Percentiles rank a stretch among this genome's conserved stretches.
Evolutionary conservation across 2,797 vertebrate species (phyloP).

Genomic region (Scolopax rusticola): DNA sequence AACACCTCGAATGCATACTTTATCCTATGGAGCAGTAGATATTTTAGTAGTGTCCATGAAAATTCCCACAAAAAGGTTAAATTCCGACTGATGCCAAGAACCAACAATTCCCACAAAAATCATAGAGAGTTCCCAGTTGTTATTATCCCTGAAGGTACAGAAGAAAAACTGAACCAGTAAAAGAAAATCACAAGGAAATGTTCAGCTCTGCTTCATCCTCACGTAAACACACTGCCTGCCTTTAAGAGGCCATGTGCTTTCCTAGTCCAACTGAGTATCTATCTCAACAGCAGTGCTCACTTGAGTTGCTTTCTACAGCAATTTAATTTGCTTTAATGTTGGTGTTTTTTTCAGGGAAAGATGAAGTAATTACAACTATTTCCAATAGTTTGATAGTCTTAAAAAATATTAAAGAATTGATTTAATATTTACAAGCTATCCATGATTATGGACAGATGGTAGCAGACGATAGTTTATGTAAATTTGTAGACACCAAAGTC

Average conservation of each 20-base stretch:
- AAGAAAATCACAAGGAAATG: background rate
- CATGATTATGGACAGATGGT: background rate
- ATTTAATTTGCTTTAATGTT: background rate
- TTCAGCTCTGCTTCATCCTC: background rate
- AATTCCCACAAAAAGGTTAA: constrained; percentile 6
- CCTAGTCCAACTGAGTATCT: background rate
- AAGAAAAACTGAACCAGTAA: background rate
- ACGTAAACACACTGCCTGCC: background rate
- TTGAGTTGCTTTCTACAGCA: background rate
- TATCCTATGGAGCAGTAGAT: background rate
- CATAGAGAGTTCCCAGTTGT: background rate
- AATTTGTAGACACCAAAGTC: background rate
- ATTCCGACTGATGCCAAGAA: background rate
- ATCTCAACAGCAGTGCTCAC: background rate
- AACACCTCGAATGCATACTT: background rate
- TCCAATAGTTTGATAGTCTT: background rate
- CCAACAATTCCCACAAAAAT: background rate
- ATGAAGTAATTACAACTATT: background rate
- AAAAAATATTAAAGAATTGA: background rate
- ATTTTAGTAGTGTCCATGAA: background rate
- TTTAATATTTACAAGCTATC: background rate
- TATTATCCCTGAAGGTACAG: background rate
- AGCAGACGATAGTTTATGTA: background rate
- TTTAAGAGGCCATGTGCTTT: background rate
- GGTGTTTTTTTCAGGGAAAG: background rate